Conservation (phyloP, 2,113 vertebrate genomes). For the Anser brachyrhynchus region DNA sequence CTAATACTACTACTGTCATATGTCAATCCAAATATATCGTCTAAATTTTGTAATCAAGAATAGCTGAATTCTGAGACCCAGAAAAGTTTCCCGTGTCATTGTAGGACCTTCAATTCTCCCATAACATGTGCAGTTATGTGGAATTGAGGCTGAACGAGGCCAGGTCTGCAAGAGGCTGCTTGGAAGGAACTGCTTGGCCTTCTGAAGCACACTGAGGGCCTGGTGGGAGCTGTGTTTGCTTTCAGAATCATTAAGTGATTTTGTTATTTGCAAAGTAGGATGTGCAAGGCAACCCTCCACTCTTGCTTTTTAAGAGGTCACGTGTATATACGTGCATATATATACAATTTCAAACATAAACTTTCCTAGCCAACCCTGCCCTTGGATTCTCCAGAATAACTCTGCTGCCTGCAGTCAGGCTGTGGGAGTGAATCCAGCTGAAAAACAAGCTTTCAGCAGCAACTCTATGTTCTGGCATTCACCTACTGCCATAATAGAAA, state of each 20-base stretch:
- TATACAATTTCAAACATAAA: background rate
- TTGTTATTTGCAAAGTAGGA: background rate
- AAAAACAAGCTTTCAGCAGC: background rate
- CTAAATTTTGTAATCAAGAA: background rate
- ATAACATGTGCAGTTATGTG: background rate
- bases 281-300: background rate
- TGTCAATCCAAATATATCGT: background rate
- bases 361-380: background rate
- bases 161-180: background rate
- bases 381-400: background rate
- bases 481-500: background rate
- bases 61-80: background rate
- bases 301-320: background rate
- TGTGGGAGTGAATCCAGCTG: background rate
- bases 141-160: background rate
- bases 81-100: background rate
- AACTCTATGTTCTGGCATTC: background rate
- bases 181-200: background rate
- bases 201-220: background rate
- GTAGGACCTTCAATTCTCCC: background rate
- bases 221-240: background rate
- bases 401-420: background rate
- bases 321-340: background rate
- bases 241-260: background rate
- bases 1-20: background rate